Evolutionary conservation across 2,888 invertebrate genomes (phyloP).

Genomic region (Synanthedon vespiformis): DNA sequence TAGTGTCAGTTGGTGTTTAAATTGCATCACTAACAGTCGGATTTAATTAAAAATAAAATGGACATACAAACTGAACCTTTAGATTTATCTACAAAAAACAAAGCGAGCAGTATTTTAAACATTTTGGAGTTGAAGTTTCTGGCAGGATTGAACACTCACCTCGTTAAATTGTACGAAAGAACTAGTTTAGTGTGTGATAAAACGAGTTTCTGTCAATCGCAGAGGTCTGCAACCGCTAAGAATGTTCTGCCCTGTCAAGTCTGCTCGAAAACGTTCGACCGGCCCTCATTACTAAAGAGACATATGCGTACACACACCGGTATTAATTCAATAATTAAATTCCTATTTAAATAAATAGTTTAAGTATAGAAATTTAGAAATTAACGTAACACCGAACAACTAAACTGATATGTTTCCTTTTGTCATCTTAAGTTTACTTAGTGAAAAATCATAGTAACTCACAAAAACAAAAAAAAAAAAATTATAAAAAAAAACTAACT

Average conservation of each 20-base stretch:
- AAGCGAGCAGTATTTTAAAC: slow-evolving; percentile 28
- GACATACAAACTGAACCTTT: slow-evolving; percentile 52
- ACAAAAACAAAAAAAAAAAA: too few relatives aligned
- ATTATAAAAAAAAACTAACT: too few relatives aligned
- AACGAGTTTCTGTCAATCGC: slow-evolving; percentile 16
- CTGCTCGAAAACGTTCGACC: slow-evolving; percentile 76
- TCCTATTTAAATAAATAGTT: too few relatives aligned
- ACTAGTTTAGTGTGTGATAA: slow-evolving; percentile 30
- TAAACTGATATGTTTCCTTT: too few relatives aligned
- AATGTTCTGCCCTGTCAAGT: slow-evolving; percentile 69
- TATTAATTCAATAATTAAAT: slow-evolving; percentile 13
- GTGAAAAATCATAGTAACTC: too few relatives aligned
- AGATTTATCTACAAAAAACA: slow-evolving; percentile 43
- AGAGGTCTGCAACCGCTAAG: slow-evolving; percentile 23
- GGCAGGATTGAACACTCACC: slow-evolving; percentile 47
- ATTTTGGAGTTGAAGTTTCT: slow-evolving; percentile 52
- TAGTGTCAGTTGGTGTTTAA: too few relatives aligned
- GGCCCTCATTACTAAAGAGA: slow-evolving; percentile 75
- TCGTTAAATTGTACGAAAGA: slow-evolving; percentile 52
- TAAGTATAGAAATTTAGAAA: too few relatives aligned
- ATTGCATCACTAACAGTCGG: too few relatives aligned
- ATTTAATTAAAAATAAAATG: slow-evolving; percentile 15
- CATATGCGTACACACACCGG: slow-evolving; percentile 79
- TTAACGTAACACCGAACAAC: too few relatives aligned
- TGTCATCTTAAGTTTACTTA: too few relatives aligned